phyloP scores from a whole-genome alignment of 2,888 invertebrate species.

The Desoria tigrina region DNA sequence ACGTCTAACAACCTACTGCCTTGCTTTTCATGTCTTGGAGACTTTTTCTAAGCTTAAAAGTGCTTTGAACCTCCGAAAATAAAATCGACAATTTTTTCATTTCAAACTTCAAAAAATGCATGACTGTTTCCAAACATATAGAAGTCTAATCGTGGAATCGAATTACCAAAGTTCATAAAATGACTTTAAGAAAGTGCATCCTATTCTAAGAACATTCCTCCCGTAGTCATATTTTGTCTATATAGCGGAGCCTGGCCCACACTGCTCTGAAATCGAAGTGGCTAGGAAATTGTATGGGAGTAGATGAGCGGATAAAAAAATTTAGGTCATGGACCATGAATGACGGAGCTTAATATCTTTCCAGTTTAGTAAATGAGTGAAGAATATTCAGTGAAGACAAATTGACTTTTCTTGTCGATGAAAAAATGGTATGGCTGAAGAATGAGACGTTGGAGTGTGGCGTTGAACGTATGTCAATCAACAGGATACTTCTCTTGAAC shows the following conservation, averaged over 20 bases:
- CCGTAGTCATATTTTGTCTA: background rate
- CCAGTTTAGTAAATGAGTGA: conserved; percentile 29
- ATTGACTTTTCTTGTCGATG: background rate
- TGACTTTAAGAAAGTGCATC: no score
- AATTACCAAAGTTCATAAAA: no score
- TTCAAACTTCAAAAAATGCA: no score
- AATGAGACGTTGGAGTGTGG: background rate
- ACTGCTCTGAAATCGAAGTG: background rate
- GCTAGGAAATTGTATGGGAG: no score
- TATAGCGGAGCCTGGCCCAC: background rate
- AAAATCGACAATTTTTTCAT: no score
- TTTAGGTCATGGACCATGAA: conserved; percentile 12
- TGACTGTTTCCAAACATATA: no score
- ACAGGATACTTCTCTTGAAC: background rate
- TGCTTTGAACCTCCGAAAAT: no score
- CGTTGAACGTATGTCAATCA: conserved; percentile 4
- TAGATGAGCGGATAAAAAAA: background rate
- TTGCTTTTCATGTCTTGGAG: no score
- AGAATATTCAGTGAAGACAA: conserved; percentile 38
- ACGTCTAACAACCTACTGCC: no score
- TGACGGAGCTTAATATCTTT: background rate
- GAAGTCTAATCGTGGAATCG: no score
- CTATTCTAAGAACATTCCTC: no score
- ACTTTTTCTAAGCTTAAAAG: no score
- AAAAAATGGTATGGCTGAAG: background rate